These are phyloP conservation scores for Eupristina koningsbergeri DNA, from an alignment of 1,140 invertebrate species.

Conservation along the genomic window DNA sequence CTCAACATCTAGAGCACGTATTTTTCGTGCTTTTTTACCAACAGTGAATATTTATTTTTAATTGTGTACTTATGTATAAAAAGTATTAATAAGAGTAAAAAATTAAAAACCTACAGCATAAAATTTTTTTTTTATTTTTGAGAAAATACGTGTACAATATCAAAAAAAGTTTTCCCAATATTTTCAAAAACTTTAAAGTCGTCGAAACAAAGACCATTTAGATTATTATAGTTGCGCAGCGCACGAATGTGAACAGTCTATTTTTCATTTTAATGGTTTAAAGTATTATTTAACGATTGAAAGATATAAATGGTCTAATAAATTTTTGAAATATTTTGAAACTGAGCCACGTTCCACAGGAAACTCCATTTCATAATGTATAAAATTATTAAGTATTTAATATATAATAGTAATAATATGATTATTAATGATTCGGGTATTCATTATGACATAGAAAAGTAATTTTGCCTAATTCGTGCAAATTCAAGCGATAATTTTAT, in stretches of 20 bases:
- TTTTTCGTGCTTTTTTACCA: too few species aligned
- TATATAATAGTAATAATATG: too few species aligned
- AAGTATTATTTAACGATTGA: slow-evolving; percentile 8
- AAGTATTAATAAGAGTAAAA: too few species aligned
- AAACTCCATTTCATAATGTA: not conserved
- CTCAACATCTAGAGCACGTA: not conserved
- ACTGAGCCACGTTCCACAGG: not conserved
- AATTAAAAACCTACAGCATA: too few species aligned
- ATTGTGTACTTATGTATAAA: not conserved
- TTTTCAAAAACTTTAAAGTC: not conserved
- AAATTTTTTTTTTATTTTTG: too few species aligned
- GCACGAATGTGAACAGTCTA: not conserved
- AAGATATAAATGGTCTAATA: not conserved
- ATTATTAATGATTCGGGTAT: too few species aligned
- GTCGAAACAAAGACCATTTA: not conserved
- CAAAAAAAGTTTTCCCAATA: not conserved
- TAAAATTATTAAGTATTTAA: not conserved
- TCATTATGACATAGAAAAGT: too few species aligned
- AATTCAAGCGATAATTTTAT: too few species aligned
- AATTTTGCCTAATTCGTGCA: too few species aligned
- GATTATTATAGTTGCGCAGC: too few species aligned
- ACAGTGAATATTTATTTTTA: not conserved
- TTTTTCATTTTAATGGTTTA: slow-evolving; percentile 12
- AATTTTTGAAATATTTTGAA: not conserved
- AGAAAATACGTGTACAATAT: not conserved